Conservation (phyloP, 2,113 vertebrate genomes). For the Nibea coibor region DNA sequence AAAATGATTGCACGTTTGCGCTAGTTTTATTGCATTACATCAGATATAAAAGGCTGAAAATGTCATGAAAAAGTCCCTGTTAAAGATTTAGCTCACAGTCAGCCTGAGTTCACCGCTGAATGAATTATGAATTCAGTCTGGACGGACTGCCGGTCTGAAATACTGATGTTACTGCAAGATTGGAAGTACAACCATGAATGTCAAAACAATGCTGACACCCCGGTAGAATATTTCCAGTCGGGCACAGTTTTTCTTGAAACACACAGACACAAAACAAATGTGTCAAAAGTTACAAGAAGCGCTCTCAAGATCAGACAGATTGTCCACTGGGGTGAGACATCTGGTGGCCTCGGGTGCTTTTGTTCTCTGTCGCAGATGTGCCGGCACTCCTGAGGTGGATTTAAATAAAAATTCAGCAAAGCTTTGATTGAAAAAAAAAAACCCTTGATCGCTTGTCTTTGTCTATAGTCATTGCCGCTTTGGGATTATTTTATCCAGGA, state of each 20-base stretch:
- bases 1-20: not conserved
- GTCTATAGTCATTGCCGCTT: not conserved
- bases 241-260: not conserved
- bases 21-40: not conserved
- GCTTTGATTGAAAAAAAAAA: not conserved
- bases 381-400: not conserved
- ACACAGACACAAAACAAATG: not conserved
- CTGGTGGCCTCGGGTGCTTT: slow-evolving; percentile 16
- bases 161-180: not conserved
- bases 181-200: not conserved
- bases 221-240: slow-evolving; percentile 6
- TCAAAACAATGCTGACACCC: not conserved
- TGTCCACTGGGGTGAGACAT: not conserved
- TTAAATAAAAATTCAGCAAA: slow-evolving; percentile 11
- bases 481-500: slow-evolving; percentile 6
- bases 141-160: not conserved
- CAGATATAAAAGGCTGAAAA: not conserved
- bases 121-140: not conserved
- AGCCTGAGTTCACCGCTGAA: slow-evolving; percentile 9
- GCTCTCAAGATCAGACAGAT: slow-evolving; percentile 16
- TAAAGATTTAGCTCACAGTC: not conserved
- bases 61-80: not conserved
- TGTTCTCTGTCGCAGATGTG: not conserved
- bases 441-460: not conserved
- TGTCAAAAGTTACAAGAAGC: not conserved